Conservation (phyloP, 2,113 vertebrate species). For the Edolisoma coerulescens region DNA sequence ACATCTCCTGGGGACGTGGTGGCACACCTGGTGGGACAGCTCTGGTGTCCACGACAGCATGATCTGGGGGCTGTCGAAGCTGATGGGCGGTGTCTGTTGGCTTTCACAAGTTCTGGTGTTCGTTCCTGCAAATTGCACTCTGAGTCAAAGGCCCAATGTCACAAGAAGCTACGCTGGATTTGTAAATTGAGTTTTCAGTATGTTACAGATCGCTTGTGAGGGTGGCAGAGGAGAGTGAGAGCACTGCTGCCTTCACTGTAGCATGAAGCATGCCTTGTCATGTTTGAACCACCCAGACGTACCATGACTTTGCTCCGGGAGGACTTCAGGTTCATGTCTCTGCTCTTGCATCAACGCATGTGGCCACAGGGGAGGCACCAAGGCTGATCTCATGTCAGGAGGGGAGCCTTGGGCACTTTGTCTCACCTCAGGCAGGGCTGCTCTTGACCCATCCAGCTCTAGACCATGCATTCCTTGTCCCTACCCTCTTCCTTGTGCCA, state of each 20-base stretch:
- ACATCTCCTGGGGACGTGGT: fast-evolving
- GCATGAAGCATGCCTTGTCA: background rate
- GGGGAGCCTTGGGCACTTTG: background rate
- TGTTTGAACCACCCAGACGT: background rate
- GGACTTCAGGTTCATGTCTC: background rate
- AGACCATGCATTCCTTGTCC: background rate
- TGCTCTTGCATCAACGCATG: background rate
- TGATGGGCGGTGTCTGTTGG: fast-evolving
- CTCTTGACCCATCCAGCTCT: background rate
- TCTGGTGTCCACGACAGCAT: fast-evolving
- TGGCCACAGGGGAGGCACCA: background rate
- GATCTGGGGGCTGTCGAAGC: background rate
- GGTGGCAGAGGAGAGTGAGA: background rate
- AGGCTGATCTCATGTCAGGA: background rate
- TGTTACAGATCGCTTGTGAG: background rate
- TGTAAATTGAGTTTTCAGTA: background rate
- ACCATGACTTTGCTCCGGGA: background rate
- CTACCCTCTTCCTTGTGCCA: background rate
- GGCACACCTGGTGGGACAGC: background rate
- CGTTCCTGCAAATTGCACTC: fast-evolving
- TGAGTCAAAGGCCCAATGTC: background rate
- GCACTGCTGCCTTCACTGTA: background rate
- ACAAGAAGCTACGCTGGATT: background rate
- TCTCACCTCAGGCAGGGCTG: background rate
- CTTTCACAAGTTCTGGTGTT: background rate